Conservation (phyloP, 2,888 invertebrate species). For the Punctoribates punctum region DNA sequence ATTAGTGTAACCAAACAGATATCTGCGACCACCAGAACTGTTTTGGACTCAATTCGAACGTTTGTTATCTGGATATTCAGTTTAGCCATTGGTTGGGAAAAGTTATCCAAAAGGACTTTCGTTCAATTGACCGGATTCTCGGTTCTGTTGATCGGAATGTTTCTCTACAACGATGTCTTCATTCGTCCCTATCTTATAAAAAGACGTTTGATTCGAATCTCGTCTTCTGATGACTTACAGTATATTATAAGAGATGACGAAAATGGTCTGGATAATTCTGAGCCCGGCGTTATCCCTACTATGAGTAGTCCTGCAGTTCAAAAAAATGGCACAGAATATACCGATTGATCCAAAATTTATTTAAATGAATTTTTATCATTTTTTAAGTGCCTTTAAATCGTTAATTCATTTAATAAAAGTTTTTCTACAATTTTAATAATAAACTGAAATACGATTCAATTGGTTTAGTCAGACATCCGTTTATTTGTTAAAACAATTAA, state of each 20-base stretch:
- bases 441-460: too few relatives aligned
- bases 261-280: neutral
- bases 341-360: neutral
- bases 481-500: too few relatives aligned
- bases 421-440: too few relatives aligned
- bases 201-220: neutral
- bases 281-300: neutral
- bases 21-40: constrained; percentile 85
- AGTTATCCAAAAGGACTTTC: constrained; percentile 62
- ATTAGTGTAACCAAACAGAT: constrained; percentile 88
- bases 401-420: too few relatives aligned
- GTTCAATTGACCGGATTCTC: constrained; percentile 73
- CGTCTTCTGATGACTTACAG: neutral
- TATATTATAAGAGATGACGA: neutral
- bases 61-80: constrained; percentile 84
- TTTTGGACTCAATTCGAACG: constrained; percentile 81
- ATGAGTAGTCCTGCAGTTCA: neutral
- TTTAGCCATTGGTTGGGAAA: constrained; percentile 70
- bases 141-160: constrained; percentile 73
- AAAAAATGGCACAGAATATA: neutral
- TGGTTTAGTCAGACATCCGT: too few relatives aligned
- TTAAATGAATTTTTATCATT: neutral
- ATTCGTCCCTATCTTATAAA: constrained; percentile 52
- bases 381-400: too few relatives aligned
- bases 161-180: constrained; percentile 67